These are phyloP conservation scores for Champsocephalus esox DNA, from an alignment of 2,797 vertebrate species.

Conservation along the genomic window DNA sequence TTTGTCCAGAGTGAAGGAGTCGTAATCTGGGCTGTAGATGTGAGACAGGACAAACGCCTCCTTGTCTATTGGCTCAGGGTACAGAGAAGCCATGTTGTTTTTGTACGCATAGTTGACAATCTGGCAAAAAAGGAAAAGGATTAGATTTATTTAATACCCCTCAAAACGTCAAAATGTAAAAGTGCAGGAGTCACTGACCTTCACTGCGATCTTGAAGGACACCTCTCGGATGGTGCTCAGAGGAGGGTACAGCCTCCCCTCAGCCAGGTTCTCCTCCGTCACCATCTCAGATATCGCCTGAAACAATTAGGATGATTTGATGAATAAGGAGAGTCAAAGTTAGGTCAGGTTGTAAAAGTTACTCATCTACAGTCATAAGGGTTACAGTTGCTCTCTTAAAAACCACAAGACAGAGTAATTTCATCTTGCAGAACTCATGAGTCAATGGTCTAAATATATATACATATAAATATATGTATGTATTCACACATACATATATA, in stretches of 20 bases:
- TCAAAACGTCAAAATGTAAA: background rate
- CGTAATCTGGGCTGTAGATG: slow-evolving; percentile 94
- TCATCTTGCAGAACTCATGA: too few relatives aligned
- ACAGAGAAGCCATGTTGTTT: slow-evolving; percentile 90
- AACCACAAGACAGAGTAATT: too few relatives aligned
- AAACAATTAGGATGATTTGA: slow-evolving; percentile 18
- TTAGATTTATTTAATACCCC: background rate
- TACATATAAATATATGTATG: too few relatives aligned
- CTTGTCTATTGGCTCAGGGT: slow-evolving; percentile 97
- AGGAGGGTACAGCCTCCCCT: slow-evolving; percentile 96
- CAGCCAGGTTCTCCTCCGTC: slow-evolving; percentile 92
- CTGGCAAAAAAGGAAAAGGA: slow-evolving; percentile 73
- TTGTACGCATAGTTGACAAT: slow-evolving; percentile 93
- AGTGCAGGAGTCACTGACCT: slow-evolving; percentile 78
- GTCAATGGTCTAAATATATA: too few relatives aligned
- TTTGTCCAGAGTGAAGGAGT: slow-evolving; percentile 91
- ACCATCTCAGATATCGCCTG: slow-evolving; percentile 94
- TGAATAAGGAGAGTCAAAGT: background rate
- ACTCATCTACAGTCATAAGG: too few relatives aligned
- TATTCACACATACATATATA: too few relatives aligned
- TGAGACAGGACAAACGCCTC: slow-evolving; percentile 92
- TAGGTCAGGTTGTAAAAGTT: too few relatives aligned
- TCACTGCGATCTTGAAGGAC: slow-evolving; percentile 95
- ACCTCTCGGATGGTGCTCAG: slow-evolving; percentile 93
- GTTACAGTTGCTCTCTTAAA: too few relatives aligned